These are phyloP conservation scores for Pyrrhia umbra DNA, from an alignment of 2,888 invertebrate species.

Conservation along the genomic window DNA sequence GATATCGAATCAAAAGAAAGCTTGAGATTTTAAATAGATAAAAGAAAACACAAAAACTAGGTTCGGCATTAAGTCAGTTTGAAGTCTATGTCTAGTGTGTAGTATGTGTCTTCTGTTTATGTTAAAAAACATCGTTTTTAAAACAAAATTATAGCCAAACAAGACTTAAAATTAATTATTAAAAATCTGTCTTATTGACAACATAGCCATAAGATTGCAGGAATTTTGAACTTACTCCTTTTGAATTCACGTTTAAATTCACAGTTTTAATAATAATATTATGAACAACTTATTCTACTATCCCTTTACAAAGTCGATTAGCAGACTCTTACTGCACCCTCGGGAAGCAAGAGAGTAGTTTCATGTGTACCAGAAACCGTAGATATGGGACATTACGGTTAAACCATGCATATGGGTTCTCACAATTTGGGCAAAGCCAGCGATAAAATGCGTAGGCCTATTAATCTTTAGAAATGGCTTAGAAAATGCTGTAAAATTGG, in stretches of 20 bases:
- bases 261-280: not conserved
- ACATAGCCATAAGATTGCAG: no score
- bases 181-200: no score
- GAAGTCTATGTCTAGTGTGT: no score
- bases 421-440: conserved; percentile 1
- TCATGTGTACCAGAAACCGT: conserved; percentile 4
- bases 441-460: conserved; percentile 16
- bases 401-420: conserved; percentile 5
- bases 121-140: no score
- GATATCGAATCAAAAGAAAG: no score
- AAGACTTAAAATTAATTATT: no score
- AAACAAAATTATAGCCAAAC: no score
- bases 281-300: not conserved
- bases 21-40: no score
- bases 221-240: not conserved
- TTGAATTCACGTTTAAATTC: not conserved
- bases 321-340: conserved; percentile 1
- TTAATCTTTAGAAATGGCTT: conserved; percentile 17
- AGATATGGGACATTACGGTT: conserved; percentile 1
- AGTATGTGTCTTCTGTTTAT: no score
- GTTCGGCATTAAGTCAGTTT: no score
- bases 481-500: conserved; percentile 9
- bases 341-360: conserved; percentile 1
- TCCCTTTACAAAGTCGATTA: conserved; percentile 1
- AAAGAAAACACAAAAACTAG: no score